These are phyloP conservation scores for Cheilosia variabilis DNA, from an alignment of 2,888 invertebrate species.

Conservation along the genomic window DNA sequence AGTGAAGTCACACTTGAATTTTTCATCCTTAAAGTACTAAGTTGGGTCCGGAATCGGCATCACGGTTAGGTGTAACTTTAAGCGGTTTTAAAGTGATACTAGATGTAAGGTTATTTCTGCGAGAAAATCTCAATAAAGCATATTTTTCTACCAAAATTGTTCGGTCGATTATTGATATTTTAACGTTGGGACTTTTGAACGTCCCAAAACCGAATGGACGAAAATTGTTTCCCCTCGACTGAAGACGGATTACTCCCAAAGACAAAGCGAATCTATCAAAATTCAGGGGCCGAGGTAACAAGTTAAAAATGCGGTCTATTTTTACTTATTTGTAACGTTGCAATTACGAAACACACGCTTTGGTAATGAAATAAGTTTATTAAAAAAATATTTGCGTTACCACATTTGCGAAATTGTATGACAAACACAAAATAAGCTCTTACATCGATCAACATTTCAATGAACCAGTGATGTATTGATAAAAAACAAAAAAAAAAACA, in stretches of 20 bases:
- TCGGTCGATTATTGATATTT: too few relatives aligned
- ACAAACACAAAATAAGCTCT: background rate
- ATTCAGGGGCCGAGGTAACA: too few relatives aligned
- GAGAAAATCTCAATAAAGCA: constrained; percentile 5
- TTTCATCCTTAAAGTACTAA: constrained; percentile 83
- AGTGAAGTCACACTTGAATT: constrained; percentile 87
- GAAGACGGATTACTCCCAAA: too few relatives aligned
- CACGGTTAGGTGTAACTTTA: constrained; percentile 20
- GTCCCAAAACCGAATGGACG: too few relatives aligned
- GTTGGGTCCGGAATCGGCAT: background rate
- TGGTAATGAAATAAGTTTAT: background rate
- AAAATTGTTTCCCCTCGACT: too few relatives aligned
- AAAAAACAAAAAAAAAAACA: background rate
- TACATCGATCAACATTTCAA: too few relatives aligned
- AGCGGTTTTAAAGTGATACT: constrained; percentile 69
- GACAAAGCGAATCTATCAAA: too few relatives aligned
- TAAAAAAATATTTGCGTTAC: background rate
- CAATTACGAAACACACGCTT: background rate
- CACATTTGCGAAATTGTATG: background rate
- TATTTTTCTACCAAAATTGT: background rate
- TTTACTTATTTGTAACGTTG: too few relatives aligned
- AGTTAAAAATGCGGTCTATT: too few relatives aligned
- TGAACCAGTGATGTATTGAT: background rate
- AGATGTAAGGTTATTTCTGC: constrained; percentile 32
- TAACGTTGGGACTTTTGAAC: too few relatives aligned